A percentile compares a stretch with the other conserved stretches of the same genome.
phyloP scores from a whole-genome alignment of 2,113 vertebrate species.

The Opisthocomus hoazin region DNA sequence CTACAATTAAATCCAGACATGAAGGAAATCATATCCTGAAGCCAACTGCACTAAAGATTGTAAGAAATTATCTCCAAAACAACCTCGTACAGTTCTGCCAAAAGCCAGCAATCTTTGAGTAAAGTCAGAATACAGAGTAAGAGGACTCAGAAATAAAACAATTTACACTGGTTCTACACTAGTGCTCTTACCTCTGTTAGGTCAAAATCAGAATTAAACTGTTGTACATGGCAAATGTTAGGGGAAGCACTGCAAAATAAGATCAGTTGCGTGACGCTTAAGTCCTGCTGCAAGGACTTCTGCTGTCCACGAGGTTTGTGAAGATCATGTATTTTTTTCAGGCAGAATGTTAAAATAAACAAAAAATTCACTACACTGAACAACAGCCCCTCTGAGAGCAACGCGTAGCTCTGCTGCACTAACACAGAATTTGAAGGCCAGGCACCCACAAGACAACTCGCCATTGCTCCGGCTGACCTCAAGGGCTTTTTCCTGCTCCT shows the following conservation, averaged over 20 bases:
- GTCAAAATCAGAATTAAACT: not conserved
- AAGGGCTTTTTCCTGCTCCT: conserved; percentile 16
- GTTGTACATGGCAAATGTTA: not conserved
- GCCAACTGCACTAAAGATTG: not conserved
- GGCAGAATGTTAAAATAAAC: not conserved
- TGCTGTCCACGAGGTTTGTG: not conserved
- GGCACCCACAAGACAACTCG: not conserved
- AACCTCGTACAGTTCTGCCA: accelerated
- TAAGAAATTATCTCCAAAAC: not conserved
- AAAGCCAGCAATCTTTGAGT: not conserved
- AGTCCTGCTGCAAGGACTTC: not conserved
- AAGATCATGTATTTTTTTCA: not conserved
- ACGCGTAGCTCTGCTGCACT: not conserved
- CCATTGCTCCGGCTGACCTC: not conserved
- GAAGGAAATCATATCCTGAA: not conserved
- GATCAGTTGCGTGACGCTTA: not conserved
- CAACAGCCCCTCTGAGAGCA: not conserved
- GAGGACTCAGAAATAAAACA: not conserved
- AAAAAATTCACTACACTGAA: not conserved
- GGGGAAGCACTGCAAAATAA: not conserved
- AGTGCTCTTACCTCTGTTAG: not conserved
- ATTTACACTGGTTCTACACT: not conserved
- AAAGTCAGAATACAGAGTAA: not conserved
- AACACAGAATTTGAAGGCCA: not conserved
- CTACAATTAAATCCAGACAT: conserved; percentile 34